A percentile compares a stretch with the other conserved stretches of the same genome.
These are phyloP conservation scores for Plumapathes pennacea DNA, from an alignment of 92 coral and sea anemone species.

Conservation along the genomic window DNA sequence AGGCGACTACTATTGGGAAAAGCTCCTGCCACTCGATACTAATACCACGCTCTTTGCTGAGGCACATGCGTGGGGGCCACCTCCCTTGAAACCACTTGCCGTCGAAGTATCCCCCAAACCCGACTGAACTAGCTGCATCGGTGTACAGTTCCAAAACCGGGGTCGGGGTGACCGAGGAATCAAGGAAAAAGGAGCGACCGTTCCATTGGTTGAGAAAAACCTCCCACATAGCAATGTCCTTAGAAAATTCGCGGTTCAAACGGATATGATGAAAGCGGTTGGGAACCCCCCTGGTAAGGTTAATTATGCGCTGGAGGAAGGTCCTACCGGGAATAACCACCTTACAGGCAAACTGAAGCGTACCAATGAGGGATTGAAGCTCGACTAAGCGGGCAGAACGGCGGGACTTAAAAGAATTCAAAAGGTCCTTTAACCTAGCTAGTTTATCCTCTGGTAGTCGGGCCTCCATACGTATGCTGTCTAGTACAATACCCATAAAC, in stretches of 20 bases:
- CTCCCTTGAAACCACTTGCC: conserved; percentile 44
- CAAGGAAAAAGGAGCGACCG: conserved; percentile 24
- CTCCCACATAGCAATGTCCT: conserved; percentile 48
- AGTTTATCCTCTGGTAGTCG: conserved; percentile 37
- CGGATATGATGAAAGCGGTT: conserved; percentile 18
- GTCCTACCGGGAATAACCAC: conserved; percentile 30
- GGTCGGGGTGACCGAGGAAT: conserved; percentile 9
- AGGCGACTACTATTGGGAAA: conserved; percentile 48
- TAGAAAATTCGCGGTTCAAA: conserved; percentile 14
- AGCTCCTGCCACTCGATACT: conserved; percentile 55
- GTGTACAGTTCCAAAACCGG: conserved; percentile 14
- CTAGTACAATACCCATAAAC: conserved; percentile 35
- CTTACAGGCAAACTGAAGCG: conserved; percentile 39
- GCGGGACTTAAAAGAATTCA: not conserved
- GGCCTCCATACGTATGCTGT: conserved; percentile 40
- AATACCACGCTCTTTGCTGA: conserved; percentile 29
- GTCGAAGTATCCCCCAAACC: conserved; percentile 29
- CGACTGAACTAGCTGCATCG: conserved; percentile 55
- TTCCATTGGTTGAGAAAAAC: conserved; percentile 34
- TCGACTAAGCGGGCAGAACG: conserved; percentile 15
- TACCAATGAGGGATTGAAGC: conserved; percentile 34
- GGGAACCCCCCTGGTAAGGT: conserved; percentile 11
- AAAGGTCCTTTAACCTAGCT: not conserved
- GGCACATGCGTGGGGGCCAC: conserved; percentile 30
- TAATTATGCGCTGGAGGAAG: conserved; percentile 36